Percentiles rank a stretch among this genome's conserved stretches.
phyloP scores from a whole-genome alignment of 2,113 vertebrate genomes.

The Callocephalon fimbriatum region DNA sequence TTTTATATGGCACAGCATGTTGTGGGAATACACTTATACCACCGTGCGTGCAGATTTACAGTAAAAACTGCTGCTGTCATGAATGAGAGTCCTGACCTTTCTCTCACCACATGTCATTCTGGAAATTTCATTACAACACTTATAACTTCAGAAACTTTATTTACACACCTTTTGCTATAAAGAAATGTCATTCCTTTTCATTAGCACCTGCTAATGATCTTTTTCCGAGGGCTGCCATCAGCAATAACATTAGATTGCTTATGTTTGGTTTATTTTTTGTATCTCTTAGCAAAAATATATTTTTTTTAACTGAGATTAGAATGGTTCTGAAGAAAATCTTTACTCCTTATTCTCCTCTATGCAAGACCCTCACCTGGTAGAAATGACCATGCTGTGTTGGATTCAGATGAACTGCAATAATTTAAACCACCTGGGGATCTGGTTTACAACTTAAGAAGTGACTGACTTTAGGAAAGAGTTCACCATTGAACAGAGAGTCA shows the following conservation, averaged over 20 bases:
- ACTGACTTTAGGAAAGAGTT: background rate
- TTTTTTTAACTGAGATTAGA: background rate
- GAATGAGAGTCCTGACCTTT: background rate
- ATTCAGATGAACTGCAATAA: background rate
- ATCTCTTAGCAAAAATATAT: background rate
- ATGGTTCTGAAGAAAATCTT: background rate
- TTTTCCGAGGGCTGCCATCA: background rate
- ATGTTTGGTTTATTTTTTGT: background rate
- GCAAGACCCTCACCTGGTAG: background rate
- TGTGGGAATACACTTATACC: background rate
- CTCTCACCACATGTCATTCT: background rate
- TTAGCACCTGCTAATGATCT: background rate
- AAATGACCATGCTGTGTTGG: background rate
- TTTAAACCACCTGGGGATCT: background rate
- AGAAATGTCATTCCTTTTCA: background rate
- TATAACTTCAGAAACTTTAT: background rate
- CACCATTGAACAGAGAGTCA: background rate
- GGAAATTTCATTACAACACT: background rate
- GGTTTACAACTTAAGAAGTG: background rate
- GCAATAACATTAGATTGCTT: background rate
- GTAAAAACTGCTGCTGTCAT: background rate
- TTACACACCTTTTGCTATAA: accelerated
- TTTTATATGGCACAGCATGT: accelerated
- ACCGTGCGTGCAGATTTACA: background rate
- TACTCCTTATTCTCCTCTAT: background rate